Percentiles rank a stretch among this genome's conserved stretches.
Conservation (phyloP, 1,140 invertebrate species). For the Drosophila navojoa region DNA sequence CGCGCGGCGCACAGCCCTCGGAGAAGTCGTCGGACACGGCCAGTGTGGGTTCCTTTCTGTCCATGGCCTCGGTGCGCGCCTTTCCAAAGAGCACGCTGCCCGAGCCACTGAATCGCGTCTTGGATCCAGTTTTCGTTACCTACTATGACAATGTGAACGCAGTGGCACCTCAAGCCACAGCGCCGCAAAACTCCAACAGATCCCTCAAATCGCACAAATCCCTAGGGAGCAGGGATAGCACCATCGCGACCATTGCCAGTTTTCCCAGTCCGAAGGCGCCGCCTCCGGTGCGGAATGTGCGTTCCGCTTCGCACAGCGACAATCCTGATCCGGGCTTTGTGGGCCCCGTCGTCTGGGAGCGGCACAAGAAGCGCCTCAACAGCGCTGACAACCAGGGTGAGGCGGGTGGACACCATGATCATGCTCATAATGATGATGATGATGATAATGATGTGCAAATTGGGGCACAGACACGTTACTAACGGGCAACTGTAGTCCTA, state of each 20-base stretch:
- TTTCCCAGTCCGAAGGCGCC: slow-evolving; percentile 79
- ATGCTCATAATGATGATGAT: slow-evolving; percentile 45
- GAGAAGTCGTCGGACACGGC: slow-evolving; percentile 76
- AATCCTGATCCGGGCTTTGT: slow-evolving; percentile 91
- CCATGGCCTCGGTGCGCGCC: slow-evolving; percentile 91
- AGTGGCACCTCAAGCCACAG: slow-evolving; percentile 35
- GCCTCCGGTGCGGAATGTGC: slow-evolving; percentile 49
- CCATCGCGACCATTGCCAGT: slow-evolving; percentile 75
- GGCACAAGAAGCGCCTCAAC: slow-evolving; percentile 85
- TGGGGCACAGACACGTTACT: slow-evolving; percentile 68
- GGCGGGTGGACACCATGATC: slow-evolving; percentile 54
- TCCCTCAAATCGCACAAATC: slow-evolving; percentile 60
- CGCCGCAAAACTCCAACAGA: slow-evolving; percentile 41
- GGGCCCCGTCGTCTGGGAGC: slow-evolving; percentile 91
- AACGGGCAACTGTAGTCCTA: slow-evolving; percentile 71
- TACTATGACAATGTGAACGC: slow-evolving; percentile 87
- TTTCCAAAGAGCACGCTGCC: slow-evolving; percentile 87
- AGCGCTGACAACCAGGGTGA: slow-evolving; percentile 77
- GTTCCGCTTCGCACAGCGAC: slow-evolving; percentile 78
- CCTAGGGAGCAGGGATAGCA: slow-evolving; percentile 53
- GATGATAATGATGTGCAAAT: slow-evolving; percentile 56
- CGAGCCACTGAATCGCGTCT: slow-evolving; percentile 90
- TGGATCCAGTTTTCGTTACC: slow-evolving; percentile 89
- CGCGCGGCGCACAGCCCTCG: slow-evolving; percentile 48
- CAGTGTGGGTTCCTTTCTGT: slow-evolving; percentile 85